Evolutionary conservation across 2,797 vertebrate species (phyloP).

Genomic region (Hyperoplus lanceolatus): DNA sequence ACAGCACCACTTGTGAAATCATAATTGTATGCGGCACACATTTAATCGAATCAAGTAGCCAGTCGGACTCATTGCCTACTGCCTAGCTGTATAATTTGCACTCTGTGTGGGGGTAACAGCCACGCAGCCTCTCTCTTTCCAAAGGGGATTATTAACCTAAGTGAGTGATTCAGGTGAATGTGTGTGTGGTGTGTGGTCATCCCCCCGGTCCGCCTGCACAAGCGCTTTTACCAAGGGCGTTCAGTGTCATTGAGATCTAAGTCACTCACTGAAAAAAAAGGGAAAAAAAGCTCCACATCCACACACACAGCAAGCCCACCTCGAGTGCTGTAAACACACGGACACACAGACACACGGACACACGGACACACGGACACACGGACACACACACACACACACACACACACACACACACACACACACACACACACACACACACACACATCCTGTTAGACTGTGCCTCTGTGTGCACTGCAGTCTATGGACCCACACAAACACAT

Average conservation of each 20-base stretch:
- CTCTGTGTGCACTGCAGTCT: not conserved
- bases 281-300: not conserved
- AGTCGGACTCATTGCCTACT: slow-evolving; percentile 31
- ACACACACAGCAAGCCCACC: slow-evolving; percentile 2
- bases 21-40: slow-evolving; percentile 24
- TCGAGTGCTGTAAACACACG: not conserved
- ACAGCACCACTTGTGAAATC: slow-evolving; percentile 25
- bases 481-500: not conserved
- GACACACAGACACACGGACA: not conserved
- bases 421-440: not conserved
- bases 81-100: slow-evolving; percentile 55
- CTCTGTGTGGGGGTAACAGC: slow-evolving; percentile 49
- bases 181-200: slow-evolving; percentile 35
- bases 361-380: too few relatives aligned
- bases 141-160: slow-evolving; percentile 57
- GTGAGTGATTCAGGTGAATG: slow-evolving; percentile 64
- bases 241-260: slow-evolving; percentile 49
- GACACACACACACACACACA: not conserved
- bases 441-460: slow-evolving; percentile 8
- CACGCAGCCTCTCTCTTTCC: slow-evolving; percentile 29
- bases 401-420: slow-evolving; percentile 22
- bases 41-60: slow-evolving; percentile 62
- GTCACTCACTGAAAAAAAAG: slow-evolving; percentile 10
- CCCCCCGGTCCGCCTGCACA: slow-evolving; percentile 23
- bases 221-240: slow-evolving; percentile 48